Percentiles rank a stretch among this genome's conserved stretches.
These are phyloP conservation scores for Poliocrania exsul DNA, from an alignment of 2,797 vertebrate genomes.

Conservation along the genomic window DNA sequence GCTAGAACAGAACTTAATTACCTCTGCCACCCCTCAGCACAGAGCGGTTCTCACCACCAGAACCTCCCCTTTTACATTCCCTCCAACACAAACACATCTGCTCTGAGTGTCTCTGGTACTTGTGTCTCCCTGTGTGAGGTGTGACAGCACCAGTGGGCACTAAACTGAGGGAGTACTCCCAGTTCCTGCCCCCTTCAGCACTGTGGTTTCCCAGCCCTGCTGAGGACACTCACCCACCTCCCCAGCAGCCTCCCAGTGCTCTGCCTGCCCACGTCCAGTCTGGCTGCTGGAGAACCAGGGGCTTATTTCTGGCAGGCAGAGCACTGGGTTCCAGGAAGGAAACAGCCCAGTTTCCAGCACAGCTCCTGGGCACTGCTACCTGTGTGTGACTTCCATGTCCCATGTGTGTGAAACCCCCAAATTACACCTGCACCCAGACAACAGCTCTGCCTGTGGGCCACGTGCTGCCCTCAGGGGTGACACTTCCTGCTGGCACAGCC, in stretches of 20 bases:
- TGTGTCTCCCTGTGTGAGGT: background rate
- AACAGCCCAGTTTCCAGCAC: background rate
- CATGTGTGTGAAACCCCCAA: background rate
- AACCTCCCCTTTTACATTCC: background rate
- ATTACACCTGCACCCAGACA: fast-evolving
- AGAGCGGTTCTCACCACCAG: background rate
- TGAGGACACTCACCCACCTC: slow-evolving; percentile 22
- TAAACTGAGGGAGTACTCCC: slow-evolving; percentile 13
- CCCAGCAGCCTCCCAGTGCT: background rate
- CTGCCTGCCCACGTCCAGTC: slow-evolving; percentile 39
- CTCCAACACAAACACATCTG: background rate
- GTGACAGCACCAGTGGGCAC: background rate
- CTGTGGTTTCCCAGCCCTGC: background rate
- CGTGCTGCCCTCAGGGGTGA: background rate
- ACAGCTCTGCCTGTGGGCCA: background rate
- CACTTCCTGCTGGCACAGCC: background rate
- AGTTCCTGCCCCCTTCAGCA: background rate
- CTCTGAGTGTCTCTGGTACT: background rate
- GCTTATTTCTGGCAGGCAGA: slow-evolving; percentile 24
- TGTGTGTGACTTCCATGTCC: background rate
- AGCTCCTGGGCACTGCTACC: background rate
- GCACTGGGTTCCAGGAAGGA: background rate
- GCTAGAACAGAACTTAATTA: slow-evolving; percentile 14
- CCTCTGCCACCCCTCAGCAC: background rate
- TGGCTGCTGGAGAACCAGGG: slow-evolving; percentile 47